Conservation (phyloP, 2,888 invertebrate species). For the Cephalotes varians region DNA sequence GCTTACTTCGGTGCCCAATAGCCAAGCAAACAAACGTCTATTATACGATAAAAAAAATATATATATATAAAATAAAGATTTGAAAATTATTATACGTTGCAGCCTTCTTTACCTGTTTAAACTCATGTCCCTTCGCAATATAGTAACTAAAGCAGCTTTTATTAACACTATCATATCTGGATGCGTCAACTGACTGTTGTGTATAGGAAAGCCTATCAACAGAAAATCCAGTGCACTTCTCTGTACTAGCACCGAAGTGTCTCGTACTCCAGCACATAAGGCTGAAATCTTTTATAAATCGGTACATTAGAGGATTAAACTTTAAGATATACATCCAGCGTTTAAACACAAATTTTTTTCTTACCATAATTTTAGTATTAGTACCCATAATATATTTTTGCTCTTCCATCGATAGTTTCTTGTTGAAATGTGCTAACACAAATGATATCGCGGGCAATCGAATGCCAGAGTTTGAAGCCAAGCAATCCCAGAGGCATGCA, state of each 20-base stretch:
- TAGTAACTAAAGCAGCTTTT: slow-evolving; percentile 91
- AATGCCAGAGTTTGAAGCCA: slow-evolving; percentile 92
- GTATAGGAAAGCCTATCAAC: slow-evolving; percentile 93
- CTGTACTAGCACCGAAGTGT: slow-evolving; percentile 93
- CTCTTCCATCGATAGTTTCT: slow-evolving; percentile 92
- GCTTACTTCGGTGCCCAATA: slow-evolving; percentile 91
- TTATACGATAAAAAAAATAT: neutral
- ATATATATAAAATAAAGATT: neutral
- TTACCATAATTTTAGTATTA: slow-evolving; percentile 93
- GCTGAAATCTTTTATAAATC: slow-evolving; percentile 88
- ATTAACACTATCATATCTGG: slow-evolving; percentile 91
- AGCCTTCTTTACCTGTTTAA: slow-evolving; percentile 89
- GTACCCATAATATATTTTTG: slow-evolving; percentile 94
- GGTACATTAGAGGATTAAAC: slow-evolving; percentile 22
- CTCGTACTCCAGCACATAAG: slow-evolving; percentile 92
- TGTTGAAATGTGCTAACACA: slow-evolving; percentile 92
- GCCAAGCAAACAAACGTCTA: slow-evolving; percentile 94
- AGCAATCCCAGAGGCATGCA: slow-evolving; percentile 95
- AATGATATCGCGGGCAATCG: slow-evolving; percentile 94
- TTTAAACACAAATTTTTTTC: slow-evolving; percentile 8
- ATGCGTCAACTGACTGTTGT: slow-evolving; percentile 90
- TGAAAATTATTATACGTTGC: slow-evolving; percentile 27
- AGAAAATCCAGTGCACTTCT: slow-evolving; percentile 94
- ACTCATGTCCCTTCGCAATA: slow-evolving; percentile 95
- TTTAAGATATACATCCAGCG: neutral